Base-by-base conservation (phyloP, 1,140 invertebrate genomes). In the Heliconius congener region DNA sequence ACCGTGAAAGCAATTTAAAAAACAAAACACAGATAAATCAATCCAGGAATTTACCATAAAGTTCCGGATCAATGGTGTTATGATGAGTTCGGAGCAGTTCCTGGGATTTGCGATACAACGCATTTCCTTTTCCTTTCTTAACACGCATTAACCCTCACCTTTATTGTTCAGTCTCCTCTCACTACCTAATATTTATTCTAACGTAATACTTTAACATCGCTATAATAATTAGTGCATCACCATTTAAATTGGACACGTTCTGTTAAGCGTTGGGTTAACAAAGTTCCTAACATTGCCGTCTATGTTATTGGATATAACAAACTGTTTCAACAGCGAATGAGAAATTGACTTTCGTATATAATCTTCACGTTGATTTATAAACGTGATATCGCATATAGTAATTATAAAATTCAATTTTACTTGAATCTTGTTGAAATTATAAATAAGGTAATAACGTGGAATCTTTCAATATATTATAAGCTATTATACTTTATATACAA, bases 1-100 rank as follows among this genome's bases (percentile, higher is more conserved):
- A 89, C 87, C 86, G 85, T 88, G 90, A 91, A 91, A 91, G 90
- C 30, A 2, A 34, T 0, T 2, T 2, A 30, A 30, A 30, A 30
- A 30, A 30, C 30, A 30, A 1, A 30, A 30, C 30, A 30, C 30
- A 30, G 30, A 30, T 30, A 30, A 30, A 30, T 30, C 30, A 30
- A 30, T 30, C 18, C 18, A 18, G 1, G 5, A 18, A 18, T 19
- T 6, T 4, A 52, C 5, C 5, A 13, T 52, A 5, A 52, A 52
- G 13, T 52, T 19, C 16, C 16, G 50, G 1, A 52, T 4, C 16
- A 3, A 52, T 19, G 16, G 50, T 50, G 5, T 6, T 46, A 16
- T 46, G 13, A 13, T 46, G 42, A 46, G 13, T 46, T 46, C 18
- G 18, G 6, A 52, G 18, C 1, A 52, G 16, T 52, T 6, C 1